phyloP scores from a whole-genome alignment of 2,113 vertebrate species.

The Serinus canaria region DNA sequence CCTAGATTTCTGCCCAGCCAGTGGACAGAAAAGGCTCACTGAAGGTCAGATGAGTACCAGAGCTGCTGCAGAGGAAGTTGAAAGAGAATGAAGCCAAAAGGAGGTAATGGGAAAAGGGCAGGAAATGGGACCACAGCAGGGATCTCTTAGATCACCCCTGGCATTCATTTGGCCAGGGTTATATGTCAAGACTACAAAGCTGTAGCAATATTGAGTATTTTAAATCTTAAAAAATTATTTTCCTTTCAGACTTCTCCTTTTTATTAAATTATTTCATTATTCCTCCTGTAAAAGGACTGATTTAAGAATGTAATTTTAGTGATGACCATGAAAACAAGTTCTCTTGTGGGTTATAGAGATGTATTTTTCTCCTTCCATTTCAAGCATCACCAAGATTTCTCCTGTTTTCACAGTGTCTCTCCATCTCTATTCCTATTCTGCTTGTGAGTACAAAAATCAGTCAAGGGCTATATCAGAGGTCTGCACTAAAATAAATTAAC shows the following conservation, averaged over 20 bases:
- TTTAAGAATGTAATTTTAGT: not conserved
- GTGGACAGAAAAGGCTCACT: not conserved
- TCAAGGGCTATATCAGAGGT: accelerated
- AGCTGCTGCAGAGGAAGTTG: not conserved
- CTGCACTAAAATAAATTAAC: not conserved
- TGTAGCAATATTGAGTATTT: not conserved
- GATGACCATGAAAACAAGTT: not conserved
- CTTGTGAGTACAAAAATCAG: not conserved
- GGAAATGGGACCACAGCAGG: not conserved
- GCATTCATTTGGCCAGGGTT: not conserved
- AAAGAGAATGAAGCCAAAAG: not conserved
- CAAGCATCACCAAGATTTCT: not conserved
- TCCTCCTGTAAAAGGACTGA: not conserved
- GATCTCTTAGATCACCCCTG: not conserved
- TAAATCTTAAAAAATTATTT: not conserved
- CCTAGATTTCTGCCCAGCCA: not conserved
- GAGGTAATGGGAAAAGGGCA: not conserved
- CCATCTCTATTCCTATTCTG: not conserved
- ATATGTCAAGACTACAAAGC: not conserved
- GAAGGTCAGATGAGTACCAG: not conserved
- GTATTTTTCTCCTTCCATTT: not conserved
- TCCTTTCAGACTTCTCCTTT: not conserved
- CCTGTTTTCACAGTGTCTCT: accelerated
- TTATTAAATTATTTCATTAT: not conserved
- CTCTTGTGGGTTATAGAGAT: not conserved